These are phyloP conservation scores for Tromatobia lineatoria DNA, from an alignment of 2,888 invertebrate species.

Conservation along the genomic window DNA sequence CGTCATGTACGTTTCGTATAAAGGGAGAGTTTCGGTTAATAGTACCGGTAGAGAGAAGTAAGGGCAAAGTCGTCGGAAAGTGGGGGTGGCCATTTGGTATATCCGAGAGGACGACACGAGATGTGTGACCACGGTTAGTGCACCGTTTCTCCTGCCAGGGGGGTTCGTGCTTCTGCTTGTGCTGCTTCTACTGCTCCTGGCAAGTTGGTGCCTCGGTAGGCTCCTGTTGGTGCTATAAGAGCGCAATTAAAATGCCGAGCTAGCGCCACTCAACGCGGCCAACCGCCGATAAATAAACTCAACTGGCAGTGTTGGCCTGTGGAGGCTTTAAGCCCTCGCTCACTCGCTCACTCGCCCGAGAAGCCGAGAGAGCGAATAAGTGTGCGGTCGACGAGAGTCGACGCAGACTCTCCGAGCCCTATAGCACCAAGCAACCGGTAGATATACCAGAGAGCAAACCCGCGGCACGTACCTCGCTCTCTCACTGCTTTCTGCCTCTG, in stretches of 20 bases:
- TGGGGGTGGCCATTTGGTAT: conserved; percentile 78
- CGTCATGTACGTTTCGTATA: conserved; percentile 21
- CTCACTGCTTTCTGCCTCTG: conserved; percentile 80
- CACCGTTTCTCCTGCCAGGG: conserved; percentile 50
- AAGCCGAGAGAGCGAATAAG: conserved; percentile 78
- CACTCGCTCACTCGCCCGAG: conserved; percentile 33
- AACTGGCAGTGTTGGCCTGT: conserved; percentile 74
- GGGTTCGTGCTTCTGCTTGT: conserved; percentile 53
- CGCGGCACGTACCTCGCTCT: conserved; percentile 66
- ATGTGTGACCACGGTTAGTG: conserved; percentile 57
- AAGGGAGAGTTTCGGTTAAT: conserved; percentile 48
- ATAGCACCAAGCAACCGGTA: conserved; percentile 35
- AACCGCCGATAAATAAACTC: conserved; percentile 85
- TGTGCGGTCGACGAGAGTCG: conserved; percentile 72
- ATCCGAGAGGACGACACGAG: conserved; percentile 71
- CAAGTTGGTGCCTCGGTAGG: conserved; percentile 67
- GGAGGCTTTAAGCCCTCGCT: conserved; percentile 48
- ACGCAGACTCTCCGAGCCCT: conserved; percentile 58
- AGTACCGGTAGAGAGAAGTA: conserved; percentile 32
- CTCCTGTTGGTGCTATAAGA: conserved; percentile 81
- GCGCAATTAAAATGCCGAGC: conserved; percentile 85
- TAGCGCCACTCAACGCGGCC: conserved; percentile 84
- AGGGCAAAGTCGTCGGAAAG: conserved; percentile 46
- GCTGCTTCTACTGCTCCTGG: conserved; percentile 12
- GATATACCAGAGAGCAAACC: conserved; percentile 64